Conservation (phyloP, 2,113 vertebrate species). For the Gymnocephalus cernua region DNA sequence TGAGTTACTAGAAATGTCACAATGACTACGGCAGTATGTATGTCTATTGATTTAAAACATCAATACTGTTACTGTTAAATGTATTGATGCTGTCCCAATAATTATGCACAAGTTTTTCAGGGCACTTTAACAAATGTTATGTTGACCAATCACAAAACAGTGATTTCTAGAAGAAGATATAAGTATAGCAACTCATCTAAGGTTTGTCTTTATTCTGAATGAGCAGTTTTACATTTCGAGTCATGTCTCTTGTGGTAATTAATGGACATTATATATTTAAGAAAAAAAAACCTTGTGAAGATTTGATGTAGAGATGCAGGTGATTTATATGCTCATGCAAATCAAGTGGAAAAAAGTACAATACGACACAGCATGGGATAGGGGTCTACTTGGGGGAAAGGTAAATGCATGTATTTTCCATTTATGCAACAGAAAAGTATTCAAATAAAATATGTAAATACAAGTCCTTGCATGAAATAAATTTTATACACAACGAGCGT, state of each 20-base stretch:
- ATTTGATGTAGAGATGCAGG: conserved; percentile 78
- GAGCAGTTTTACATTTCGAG: conserved; percentile 74
- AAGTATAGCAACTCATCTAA: conserved; percentile 65
- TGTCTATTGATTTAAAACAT: conserved; percentile 58
- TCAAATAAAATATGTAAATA: conserved; percentile 85
- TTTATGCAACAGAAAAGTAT: conserved; percentile 94
- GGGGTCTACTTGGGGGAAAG: conserved; percentile 90
- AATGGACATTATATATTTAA: conserved; percentile 71
- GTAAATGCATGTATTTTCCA: conserved; percentile 96
- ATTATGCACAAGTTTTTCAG: conserved; percentile 79
- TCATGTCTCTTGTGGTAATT: conserved; percentile 81
- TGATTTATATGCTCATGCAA: conserved; percentile 84
- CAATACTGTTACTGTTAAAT: conserved; percentile 65
- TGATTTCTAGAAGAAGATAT: conserved; percentile 55
- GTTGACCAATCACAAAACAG: conserved; percentile 62
- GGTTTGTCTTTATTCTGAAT: conserved; percentile 71
- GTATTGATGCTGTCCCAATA: conserved; percentile 67
- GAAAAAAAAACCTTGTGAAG: conserved; percentile 68
- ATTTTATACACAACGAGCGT: conserved; percentile 92
- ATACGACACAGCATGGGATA: conserved; percentile 84
- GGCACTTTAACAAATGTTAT: conserved; percentile 78
- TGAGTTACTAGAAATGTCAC: conserved; percentile 40
- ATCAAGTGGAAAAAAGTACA: conserved; percentile 79
- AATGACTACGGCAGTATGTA: conserved; percentile 52
- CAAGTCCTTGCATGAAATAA: conserved; percentile 99